Evolutionary conservation across 1,140 invertebrate genomes (phyloP).

Genomic region (Brachystomella parvula): DNA sequence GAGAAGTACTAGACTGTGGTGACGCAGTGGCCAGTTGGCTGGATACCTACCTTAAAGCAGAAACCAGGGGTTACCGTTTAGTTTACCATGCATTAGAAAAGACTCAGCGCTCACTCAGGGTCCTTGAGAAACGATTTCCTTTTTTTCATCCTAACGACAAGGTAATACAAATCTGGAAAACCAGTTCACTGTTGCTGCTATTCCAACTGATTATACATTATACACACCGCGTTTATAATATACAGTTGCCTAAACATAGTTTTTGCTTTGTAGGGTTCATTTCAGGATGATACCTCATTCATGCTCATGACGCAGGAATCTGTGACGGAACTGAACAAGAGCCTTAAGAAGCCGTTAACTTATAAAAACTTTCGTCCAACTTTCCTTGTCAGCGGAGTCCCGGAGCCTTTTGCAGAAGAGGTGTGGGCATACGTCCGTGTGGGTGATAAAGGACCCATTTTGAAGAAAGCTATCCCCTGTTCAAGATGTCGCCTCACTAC

Average conservation of each 20-base stretch:
- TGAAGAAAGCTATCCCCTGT: constrained; percentile 38
- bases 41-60: constrained; percentile 37
- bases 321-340: constrained; percentile 40
- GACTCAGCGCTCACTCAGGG: constrained; percentile 38
- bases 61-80: constrained; percentile 35
- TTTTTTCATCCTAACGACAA: constrained; percentile 25
- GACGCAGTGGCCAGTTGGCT: constrained; percentile 41
- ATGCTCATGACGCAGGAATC: constrained; percentile 42
- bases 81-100: constrained; percentile 38
- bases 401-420: constrained; percentile 39
- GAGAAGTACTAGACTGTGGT: constrained; percentile 41
- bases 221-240: background rate
- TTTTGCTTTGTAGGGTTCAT: constrained; percentile 37
- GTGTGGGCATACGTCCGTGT: constrained; percentile 39
- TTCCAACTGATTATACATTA: background rate
- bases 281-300: constrained; percentile 41
- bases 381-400: constrained; percentile 36
- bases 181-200: background rate
- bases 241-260: background rate
- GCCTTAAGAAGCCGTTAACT: constrained; percentile 38
- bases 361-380: constrained; percentile 39
- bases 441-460: constrained; percentile 36
- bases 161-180: constrained; percentile 10
- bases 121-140: constrained; percentile 30
- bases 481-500: constrained; percentile 42